Evolutionary conservation across 2,797 vertebrate species (phyloP), one percentile per base, ranked within the genome.

Genomic region (Bucorvus abyssinicus): DNA sequence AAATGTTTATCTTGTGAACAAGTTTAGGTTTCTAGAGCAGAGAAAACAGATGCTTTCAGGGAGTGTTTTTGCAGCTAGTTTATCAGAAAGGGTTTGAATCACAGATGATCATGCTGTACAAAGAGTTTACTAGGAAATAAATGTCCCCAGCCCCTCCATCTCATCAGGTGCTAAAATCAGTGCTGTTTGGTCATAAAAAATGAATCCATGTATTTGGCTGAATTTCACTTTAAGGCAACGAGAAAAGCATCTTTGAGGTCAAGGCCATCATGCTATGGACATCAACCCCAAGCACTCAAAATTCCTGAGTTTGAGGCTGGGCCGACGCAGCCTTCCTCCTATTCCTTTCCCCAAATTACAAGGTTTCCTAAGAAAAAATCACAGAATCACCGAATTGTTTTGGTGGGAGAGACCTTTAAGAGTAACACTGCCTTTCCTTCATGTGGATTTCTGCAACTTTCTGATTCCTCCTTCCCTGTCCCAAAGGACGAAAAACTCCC

Each of bases 11-110:
- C 84, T 87, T 19, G 3, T 77, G 77, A 86, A 83, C 89, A 60
- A 94, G 92, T 97, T 97, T 95, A 95, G 92, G 90, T 95, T 96
- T 95, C 92, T 96, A 70, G 90, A 95, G 93, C 94, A 94, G 68
- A 74, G 81, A 90, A 96, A 95, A 87, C 93, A 97, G 95, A 97
- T 95, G 95, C 92, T 94, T 93, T 94, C 5, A 0, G 71, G 92
- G 84, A 95, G 68, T 60, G 60, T 64, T 95, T 95, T 32, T 83
- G 89, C 50, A 90, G 84, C 87, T 60, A 34, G 71, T 93, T 90
- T 59, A 93, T 87, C 86, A 77, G 70, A 65, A 71, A 89, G 75
- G 71, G 81, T 64, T 92, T 91, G 93, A 95, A 91, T 87, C 90
- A 77, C 30, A n/a, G 84, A 42, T 32, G 53, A 94, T 90, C 5